Evolutionary conservation across 35 echinoderm and acorn worm species (phyloP).

Genomic region (Nesometra sesokonis): DNA sequence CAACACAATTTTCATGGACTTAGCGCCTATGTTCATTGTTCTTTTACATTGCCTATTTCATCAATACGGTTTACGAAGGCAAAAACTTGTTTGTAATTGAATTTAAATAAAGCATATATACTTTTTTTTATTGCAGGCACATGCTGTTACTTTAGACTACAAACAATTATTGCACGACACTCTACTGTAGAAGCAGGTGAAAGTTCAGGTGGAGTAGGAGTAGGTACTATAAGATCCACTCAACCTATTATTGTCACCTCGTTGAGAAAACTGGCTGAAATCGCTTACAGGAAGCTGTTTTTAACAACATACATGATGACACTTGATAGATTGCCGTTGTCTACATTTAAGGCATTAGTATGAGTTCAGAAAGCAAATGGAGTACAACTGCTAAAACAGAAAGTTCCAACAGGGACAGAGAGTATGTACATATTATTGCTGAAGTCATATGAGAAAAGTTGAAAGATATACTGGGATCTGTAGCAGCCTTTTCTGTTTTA

Average conservation of each 20-base stretch:
- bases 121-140: constrained; percentile 28
- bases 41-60: no score
- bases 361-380: constrained; percentile 6
- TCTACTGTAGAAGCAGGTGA: neutral
- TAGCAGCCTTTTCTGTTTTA: neutral
- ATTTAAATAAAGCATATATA: no score
- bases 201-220: neutral
- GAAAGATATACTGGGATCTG: neutral
- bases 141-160: constrained; percentile 22
- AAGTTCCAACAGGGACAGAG: neutral
- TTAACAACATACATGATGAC: neutral
- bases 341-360: neutral
- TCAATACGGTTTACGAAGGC: no score
- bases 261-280: neutral
- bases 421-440: neutral
- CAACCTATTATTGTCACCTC: neutral
- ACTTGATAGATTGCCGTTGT: neutral
- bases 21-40: no score
- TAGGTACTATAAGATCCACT: neutral
- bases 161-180: neutral
- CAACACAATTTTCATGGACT: no score
- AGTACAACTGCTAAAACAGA: neutral
- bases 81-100: no score
- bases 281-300: constrained; percentile 2
- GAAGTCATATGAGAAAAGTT: neutral